A percentile compares a stretch with the other conserved stretches of the same genome.
Evolutionary conservation across 2,888 invertebrate genomes (phyloP).

Genomic region (Laothoe populi): DNA sequence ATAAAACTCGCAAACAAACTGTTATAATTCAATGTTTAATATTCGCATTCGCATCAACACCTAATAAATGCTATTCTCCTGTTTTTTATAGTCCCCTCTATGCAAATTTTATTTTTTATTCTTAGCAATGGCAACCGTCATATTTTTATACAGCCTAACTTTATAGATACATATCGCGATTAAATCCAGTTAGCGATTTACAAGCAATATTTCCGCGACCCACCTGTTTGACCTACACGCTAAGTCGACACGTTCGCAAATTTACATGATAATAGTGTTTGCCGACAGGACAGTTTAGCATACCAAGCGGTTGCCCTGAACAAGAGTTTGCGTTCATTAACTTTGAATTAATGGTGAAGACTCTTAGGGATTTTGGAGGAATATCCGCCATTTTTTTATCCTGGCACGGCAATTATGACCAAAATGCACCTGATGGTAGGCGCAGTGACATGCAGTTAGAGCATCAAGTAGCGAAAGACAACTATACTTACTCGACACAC

Average conservation of each 20-base stretch:
- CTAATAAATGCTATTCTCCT: no score
- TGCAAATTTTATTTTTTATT: no score
- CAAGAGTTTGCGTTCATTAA: conserved; percentile 37
- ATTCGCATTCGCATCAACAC: no score
- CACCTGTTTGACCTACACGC: conserved; percentile 54
- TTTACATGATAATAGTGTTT: conserved; percentile 73
- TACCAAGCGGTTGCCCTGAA: conserved; percentile 31
- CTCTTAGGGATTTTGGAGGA: conserved; percentile 9
- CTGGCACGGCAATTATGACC: no score
- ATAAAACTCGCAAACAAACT: no score
- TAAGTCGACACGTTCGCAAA: conserved; percentile 58
- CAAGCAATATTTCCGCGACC: conserved; percentile 44
- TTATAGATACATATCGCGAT: conserved; percentile 17
- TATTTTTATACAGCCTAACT: neutral
- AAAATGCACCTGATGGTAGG: no score
- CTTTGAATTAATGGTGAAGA: conserved; percentile 30
- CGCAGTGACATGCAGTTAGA: no score
- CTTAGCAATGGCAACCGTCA: no score
- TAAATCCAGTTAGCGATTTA: conserved; percentile 42
- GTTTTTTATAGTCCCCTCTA: no score
- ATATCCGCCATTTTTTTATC: neutral
- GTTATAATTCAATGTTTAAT: no score
- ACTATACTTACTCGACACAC: no score
- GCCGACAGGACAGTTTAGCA: conserved; percentile 56
- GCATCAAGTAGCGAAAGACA: no score